Evolutionary conservation across 2,113 vertebrate species (phyloP), one percentile per base, ranked within the genome.

Genomic region (Calidris pugnax): DNA sequence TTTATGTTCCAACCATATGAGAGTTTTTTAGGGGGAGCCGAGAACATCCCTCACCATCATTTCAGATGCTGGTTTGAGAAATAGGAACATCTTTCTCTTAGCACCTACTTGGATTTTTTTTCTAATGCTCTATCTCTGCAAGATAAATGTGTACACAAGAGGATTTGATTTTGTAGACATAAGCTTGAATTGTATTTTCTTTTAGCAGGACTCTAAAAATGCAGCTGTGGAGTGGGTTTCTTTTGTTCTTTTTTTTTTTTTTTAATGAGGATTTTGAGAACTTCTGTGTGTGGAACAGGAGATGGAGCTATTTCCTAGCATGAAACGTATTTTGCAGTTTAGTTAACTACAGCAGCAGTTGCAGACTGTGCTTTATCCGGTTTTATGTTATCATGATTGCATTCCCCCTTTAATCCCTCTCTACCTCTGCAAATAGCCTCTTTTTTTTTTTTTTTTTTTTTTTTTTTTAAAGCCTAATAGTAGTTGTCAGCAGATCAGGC

Each of bases 221-320:
- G 22, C 33, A 69, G 33, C 45, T 88, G 9, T 80, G 30, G 8
- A 79, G 9, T 45, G 23, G 2, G 4, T 24, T 91, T 85, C 18
- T 69, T 50, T 37, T 51, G n/a, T 57, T 43, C 3, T 28, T 69
- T n/a, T 12, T 8, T 30, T 47, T 23, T 51, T 51, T 51, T 53
- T 53, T 53, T 28, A 68, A 73, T 45, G 37, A 35, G 11, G 37
- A 47, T 84, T 92, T 68, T 57, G 71, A 76, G 86, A 74, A 92
- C 55, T 96, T 96, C 55, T 64, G 18, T 47, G 27, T 32, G 56
- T 6, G 22, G 89, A 96, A 97, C 98, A 98, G 98, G 73, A 98
- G 98, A 95, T 98, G 98, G 98, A 94, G 98, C 98, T 97, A 74
- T 98, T 98, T 94, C 80, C 98, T 93, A 96, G 96, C 94, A 59